Evolutionary conservation across 2,113 vertebrate genomes (phyloP), one percentile per base, ranked within the genome.

Genomic region (Malurus alboscapulatus): DNA sequence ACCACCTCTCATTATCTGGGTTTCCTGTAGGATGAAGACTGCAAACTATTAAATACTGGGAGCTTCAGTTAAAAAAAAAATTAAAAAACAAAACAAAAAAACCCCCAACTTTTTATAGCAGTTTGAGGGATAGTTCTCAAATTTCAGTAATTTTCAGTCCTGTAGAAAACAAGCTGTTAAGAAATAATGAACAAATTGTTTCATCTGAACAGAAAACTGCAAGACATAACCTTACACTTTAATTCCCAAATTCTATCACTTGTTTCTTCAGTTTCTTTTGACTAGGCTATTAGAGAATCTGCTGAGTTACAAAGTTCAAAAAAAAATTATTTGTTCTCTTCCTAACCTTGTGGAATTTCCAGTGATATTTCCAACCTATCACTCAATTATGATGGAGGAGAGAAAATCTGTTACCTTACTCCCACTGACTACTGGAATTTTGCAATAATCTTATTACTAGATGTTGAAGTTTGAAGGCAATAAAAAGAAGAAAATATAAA

Each of bases 131-230:
- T 12, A 53, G 11, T 85, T 89, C 78, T 57, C 87, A 91, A 89
- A 80, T 88, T 67, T 92, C 18, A 51, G 66, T 48, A 78, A 38
- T 72, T 78, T 62, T 9, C 6, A 80, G 48, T 92, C 77, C 47
- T 74, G 50, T 71, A 77, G 51, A 88, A 93, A 83, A 62, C 32
- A 93, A 62, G 10, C 7, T 89, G 48, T 50, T 92, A 75, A 66
- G 27, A 59, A 93, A 72, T 75, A 92, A 78, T 66, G 45, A 88
- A 78, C 17, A 72, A 90, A 48, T 89, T 94, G 12, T 81, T 94
- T 53, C 34, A 68, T 40, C 12, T 8, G 3, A 87, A 61, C 32
- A 91, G 63, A 84, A 82, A 95, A 68, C 55, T 81, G 10, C 6
- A 61, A 87, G 45, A 42, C 8, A 89, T 72, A 89, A 14, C 45